Conservation (phyloP, 1,140 invertebrate genomes). For the Drosophila truncata region DNA sequence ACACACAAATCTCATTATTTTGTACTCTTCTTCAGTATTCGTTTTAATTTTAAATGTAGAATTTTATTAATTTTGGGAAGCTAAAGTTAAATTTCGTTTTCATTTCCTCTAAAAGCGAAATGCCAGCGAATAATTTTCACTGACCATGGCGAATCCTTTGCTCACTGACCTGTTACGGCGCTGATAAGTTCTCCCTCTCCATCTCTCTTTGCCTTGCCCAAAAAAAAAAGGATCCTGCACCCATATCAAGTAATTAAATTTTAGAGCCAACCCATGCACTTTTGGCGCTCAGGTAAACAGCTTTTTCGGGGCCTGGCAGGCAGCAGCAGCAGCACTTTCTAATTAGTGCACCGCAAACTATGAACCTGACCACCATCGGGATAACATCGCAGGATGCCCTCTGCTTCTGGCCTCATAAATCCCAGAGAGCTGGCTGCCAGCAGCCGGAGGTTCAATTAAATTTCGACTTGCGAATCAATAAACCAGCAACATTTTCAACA, state of each 20-base stretch:
- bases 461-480: conserved; percentile 82
- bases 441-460: conserved; percentile 70
- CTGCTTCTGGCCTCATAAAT: conserved; percentile 59
- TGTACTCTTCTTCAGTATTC: too few relatives aligned
- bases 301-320: conserved; percentile 16
- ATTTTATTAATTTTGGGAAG: too few relatives aligned
- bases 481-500: conserved; percentile 77
- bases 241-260: conserved; percentile 71
- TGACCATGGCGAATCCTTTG: conserved; percentile 20
- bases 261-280: conserved; percentile 62
- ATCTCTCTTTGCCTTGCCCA: not conserved
- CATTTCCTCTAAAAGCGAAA: not conserved
- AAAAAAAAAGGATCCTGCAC: conserved; percentile 3
- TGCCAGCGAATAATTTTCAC: not conserved
- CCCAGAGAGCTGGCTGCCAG: conserved; percentile 10
- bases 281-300: conserved; percentile 60
- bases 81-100: not conserved
- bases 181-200: conserved; percentile 47
- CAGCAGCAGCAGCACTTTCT: conserved; percentile 51
- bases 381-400: conserved; percentile 16
- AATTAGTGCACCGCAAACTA: conserved; percentile 71
- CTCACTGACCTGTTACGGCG: conserved; percentile 56
- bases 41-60: not conserved
- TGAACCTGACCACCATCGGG: conserved; percentile 57
- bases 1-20: not conserved